Evolutionary conservation across 1,140 invertebrate genomes (phyloP).

Genomic region (Bombus picipes): DNA sequence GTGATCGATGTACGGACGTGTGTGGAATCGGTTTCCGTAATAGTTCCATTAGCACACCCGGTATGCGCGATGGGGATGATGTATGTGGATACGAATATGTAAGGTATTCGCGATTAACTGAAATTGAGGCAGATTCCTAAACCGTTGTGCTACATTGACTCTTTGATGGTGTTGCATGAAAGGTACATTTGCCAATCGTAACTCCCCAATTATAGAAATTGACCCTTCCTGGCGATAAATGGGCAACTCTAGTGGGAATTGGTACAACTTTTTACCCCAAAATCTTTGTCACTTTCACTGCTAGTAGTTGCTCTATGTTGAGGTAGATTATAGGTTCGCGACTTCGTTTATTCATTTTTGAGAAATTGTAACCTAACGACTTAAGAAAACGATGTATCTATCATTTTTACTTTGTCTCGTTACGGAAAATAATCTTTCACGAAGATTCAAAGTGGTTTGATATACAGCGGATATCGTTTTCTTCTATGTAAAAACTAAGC

Average conservation of each 20-base stretch:
- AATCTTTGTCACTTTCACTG: neutral
- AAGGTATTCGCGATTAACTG: conserved; percentile 75
- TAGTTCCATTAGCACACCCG: conserved; percentile 70
- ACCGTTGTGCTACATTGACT: neutral
- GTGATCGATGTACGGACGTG: conserved; percentile 74
- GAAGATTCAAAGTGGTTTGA: too few relatives aligned
- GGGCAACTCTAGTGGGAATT: too few relatives aligned
- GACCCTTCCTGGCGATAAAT: neutral
- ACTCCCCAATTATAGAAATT: neutral
- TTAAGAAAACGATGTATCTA: too few relatives aligned
- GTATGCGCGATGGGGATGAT: conserved; percentile 66
- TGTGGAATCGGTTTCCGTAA: conserved; percentile 62
- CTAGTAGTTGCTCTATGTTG: too few relatives aligned
- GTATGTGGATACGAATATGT: conserved; percentile 72
- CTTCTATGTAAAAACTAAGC: neutral
- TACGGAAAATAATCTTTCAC: too few relatives aligned
- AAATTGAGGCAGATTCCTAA: conserved; percentile 67
- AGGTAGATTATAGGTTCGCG: too few relatives aligned
- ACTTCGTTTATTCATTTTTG: too few relatives aligned
- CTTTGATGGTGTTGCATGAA: neutral
- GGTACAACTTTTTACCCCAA: neutral
- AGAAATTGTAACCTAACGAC: too few relatives aligned
- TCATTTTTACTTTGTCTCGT: too few relatives aligned
- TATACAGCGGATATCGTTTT: too few relatives aligned
- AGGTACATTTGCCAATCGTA: too few relatives aligned